Conservation (phyloP, 2,888 invertebrate genomes). For the Acheta domesticus region DNA sequence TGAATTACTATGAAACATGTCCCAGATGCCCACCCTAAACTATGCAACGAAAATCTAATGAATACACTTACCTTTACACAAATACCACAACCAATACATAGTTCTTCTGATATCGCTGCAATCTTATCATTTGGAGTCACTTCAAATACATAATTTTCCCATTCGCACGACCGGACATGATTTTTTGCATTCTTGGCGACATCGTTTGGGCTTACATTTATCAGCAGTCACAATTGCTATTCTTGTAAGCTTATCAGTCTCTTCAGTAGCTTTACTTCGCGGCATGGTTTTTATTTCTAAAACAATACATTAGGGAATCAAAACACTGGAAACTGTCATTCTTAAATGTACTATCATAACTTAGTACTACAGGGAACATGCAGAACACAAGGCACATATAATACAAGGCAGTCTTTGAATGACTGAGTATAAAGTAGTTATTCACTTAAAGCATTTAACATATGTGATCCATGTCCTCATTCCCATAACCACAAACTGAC, state of each 20-base stretch:
- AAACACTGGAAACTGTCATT: not conserved
- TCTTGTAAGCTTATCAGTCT: slow-evolving; percentile 90
- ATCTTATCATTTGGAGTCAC: slow-evolving; percentile 94
- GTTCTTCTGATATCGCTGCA: slow-evolving; percentile 93
- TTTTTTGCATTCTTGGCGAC: slow-evolving; percentile 97
- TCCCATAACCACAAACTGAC: too few relatives aligned
- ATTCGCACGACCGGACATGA: slow-evolving; percentile 98
- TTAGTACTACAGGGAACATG: too few relatives aligned
- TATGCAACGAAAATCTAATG: too few relatives aligned
- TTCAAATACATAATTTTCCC: slow-evolving; percentile 99
- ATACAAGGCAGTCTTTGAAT: too few relatives aligned
- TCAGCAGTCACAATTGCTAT: slow-evolving; percentile 97
- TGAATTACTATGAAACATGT: too few relatives aligned
- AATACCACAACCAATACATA: slow-evolving; percentile 99
- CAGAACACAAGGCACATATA: too few relatives aligned
- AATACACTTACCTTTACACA: slow-evolving; percentile 81
- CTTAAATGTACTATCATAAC: too few relatives aligned
- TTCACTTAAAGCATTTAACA: too few relatives aligned
- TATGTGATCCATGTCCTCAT: too few relatives aligned
- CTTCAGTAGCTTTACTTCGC: slow-evolving; percentile 70
- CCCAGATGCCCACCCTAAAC: too few relatives aligned
- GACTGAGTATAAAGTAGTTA: too few relatives aligned
- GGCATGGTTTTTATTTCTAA: slow-evolving; percentile 53
- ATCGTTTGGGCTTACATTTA: slow-evolving; percentile 98
- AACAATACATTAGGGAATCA: not conserved